Evolutionary conservation across 2,797 vertebrate genomes (phyloP).

Genomic region (Rhinichthys osculus): DNA sequence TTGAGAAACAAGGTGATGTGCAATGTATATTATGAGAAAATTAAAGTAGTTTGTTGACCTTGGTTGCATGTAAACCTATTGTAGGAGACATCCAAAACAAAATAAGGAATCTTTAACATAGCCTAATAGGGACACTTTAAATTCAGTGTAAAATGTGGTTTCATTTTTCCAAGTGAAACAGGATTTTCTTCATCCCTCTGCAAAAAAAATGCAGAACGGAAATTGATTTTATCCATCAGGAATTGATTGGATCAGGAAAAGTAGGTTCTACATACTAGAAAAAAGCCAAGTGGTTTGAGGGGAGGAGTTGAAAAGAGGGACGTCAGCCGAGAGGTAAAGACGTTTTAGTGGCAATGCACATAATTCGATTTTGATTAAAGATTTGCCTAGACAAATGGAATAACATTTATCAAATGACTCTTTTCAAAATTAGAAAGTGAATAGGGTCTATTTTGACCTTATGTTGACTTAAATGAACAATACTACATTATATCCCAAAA

Average conservation of each 20-base stretch:
- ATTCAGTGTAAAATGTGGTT: not conserved
- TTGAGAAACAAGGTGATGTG: not conserved
- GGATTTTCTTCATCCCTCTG: not conserved
- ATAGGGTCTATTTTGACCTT: not conserved
- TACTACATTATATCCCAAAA: slow-evolving; percentile 9
- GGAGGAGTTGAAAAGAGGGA: not conserved
- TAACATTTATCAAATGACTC: not conserved
- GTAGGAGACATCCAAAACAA: not conserved
- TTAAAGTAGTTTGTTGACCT: not conserved
- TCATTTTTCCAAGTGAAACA: not conserved
- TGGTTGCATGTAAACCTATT: not conserved
- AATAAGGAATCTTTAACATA: not conserved
- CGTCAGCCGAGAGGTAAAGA: not conserved
- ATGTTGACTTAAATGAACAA: not conserved
- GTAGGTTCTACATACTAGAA: not conserved
- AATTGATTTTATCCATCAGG: not conserved
- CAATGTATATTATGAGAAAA: not conserved
- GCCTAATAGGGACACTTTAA: not conserved
- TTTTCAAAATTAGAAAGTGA: not conserved
- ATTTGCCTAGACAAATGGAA: not conserved
- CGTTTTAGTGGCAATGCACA: not conserved
- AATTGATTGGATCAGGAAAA: not conserved
- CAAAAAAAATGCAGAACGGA: not conserved
- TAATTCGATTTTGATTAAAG: not conserved
- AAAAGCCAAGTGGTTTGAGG: not conserved